Base-by-base conservation (phyloP, 2,888 invertebrate genomes). In the Diplolepis rosae region DNA sequence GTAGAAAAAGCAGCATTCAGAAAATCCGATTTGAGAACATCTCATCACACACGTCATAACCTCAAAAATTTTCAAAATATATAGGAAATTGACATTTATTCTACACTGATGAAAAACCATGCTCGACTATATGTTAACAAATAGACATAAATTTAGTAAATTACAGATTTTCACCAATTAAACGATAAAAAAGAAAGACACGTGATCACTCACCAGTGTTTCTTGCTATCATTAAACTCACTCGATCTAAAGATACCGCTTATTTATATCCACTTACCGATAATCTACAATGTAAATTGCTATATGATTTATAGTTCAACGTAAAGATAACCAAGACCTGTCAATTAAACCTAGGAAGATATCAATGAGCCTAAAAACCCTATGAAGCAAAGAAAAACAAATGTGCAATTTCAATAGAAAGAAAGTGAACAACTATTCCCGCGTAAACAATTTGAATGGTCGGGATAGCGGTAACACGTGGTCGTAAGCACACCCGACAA, bases 281-380 rank as follows among this genome's bases (percentile, higher is more conserved):
- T 61, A 24, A 61, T 61, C 35, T 56, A 35, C 61, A n/a, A 39
- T 61, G 61, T 61, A 61, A 61, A 61, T 61, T 35, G 39, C 39
- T 24, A 39, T 24, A 61, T 22, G 61, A 61, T 39, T 39, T 61
- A 61, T 24, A 61, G 22, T 61, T 35, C 35, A 22, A 61, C 24
- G 61, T 39, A 61, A 39, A 11, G 22, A 13, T 5, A 22, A 24
- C 61, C n/a, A 24, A 6, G 61, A 35, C 39, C 35, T 35, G 6
- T 27, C 22, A 22, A 48, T 48, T 48, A 48, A 22, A 22, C 22
- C 22, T 4, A 22, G 18, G 45, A 9, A 48, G 35, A 5, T 18
- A 22, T 35, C 13, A 35, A 15, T 7, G 1, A 15, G 4, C 30
- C 22, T 9, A 22, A 48, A 48, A 22, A 48, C 3, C 18, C 9